Evolutionary conservation across 2,888 invertebrate species (phyloP).

Genomic region (Parthenolecanium corni): DNA sequence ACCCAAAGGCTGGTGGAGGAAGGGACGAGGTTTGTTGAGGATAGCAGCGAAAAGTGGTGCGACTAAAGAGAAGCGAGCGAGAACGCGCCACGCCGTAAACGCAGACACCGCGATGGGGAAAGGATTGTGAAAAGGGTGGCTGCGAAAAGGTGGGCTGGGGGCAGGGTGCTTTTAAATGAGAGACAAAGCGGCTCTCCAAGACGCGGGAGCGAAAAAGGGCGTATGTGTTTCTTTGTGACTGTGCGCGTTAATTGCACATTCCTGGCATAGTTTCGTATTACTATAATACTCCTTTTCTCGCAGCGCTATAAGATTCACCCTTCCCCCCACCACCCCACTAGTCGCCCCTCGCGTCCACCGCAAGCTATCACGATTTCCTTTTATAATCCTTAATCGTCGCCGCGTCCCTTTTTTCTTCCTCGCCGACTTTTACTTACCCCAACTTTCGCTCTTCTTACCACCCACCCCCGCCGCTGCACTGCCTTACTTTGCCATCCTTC

Average conservation of each 20-base stretch:
- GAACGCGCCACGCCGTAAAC: too few relatives aligned
- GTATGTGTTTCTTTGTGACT: slow-evolving; percentile 32
- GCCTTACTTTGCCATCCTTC: slow-evolving; percentile 10
- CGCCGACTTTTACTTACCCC: not conserved
- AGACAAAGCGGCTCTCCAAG: slow-evolving; percentile 21
- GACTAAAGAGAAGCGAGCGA: too few relatives aligned
- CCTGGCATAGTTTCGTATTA: slow-evolving; percentile 72
- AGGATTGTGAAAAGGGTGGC: not conserved
- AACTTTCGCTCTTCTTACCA: too few relatives aligned
- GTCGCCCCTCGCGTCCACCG: slow-evolving; percentile 37
- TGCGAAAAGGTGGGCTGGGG: not conserved
- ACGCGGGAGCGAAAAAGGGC: slow-evolving; percentile 11
- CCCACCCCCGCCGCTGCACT: not conserved
- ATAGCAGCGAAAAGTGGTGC: not conserved
- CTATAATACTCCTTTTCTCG: slow-evolving; percentile 28
- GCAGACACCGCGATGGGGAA: too few relatives aligned
- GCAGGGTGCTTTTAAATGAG: slow-evolving; percentile 16
- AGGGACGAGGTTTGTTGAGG: not conserved
- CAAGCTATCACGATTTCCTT: slow-evolving; percentile 30
- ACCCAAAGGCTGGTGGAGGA: too few relatives aligned
- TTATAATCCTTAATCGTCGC: slow-evolving; percentile 25
- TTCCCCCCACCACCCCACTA: slow-evolving; percentile 53
- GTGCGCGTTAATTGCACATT: slow-evolving; percentile 64
- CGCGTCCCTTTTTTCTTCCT: slow-evolving; percentile 7
- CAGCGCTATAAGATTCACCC: slow-evolving; percentile 18